Evolutionary conservation across 2,113 vertebrate genomes (phyloP), one percentile per base, ranked within the genome.

Genomic region (Reinhardtius hippoglossoides): DNA sequence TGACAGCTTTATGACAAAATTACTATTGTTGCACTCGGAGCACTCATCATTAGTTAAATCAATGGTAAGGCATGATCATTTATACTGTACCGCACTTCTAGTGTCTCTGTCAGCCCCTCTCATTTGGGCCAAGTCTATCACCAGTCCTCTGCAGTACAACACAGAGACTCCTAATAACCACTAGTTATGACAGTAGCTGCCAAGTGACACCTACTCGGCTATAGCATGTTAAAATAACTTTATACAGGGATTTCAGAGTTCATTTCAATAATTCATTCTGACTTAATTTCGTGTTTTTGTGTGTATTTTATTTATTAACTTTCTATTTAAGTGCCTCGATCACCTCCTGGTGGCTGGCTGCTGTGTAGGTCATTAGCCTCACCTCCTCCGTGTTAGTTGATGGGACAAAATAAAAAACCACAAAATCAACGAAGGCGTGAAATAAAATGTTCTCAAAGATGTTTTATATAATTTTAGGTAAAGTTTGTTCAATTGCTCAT

Each of bases 1-100:
- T 95, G 96, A 96, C 96, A 95, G 93, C 91, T 94, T 94, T 93
- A 92, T 93, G 92, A 94, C 91, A 88, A 95, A 94, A 95, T 94
- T 92, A 95, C 93, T 93, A 94, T 94, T 94, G 94, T 94, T 95
- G 93, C 89, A 86, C 91, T 92, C 68, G 16, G 86, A 91, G 92
- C 89, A 92, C 92, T 94, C 93, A 92, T 94, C 94, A 95, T 94
- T 94, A 94, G 92, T 90, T 91, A 92, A 93, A 94, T 93, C 92
- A 90, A 93, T 92, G 90, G 92, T 89, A 91, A 86, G 89, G 88
- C 88, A 81, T 87, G 87, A 93, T 92, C 90, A 91, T 94, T 94
- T 93, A 91, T 90, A 90, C 82, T 76, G 72, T 68, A 83, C 88
- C 88, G 37, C 87, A 88, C 86, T 83, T 87, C 82, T 83, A 68